Evolutionary conservation across 2,888 invertebrate genomes (phyloP), one percentile per base, ranked within the genome.

Genomic region (Caenorhabditis angaria): DNA sequence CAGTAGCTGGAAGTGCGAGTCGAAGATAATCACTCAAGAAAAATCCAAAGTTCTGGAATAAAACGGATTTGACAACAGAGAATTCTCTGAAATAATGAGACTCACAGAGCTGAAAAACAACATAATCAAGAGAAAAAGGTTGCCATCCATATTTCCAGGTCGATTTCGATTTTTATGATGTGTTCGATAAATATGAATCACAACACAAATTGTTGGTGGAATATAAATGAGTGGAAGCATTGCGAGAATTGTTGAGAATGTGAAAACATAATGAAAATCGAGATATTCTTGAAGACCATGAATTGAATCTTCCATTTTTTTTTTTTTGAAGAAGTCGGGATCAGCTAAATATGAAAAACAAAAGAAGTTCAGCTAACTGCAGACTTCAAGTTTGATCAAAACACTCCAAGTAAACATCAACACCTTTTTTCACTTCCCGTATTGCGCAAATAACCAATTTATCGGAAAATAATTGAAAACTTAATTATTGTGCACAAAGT

Each of bases 171-270:
- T 28, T 41, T 27, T 51, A 47, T 6, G 28, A 32, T 60, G 60
- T 8, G 56, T 60, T 8, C 29, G 22, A 18, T 28, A 29, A 24
- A 69, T 60, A 32, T 51, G 48, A n/a, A 53, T 28, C 69, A 69
- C 64, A n/a, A 69, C 56, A 27, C 0, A 22, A 8, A 69, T 25
- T 3, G 69, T 69, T 12, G 69, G 63, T 22, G 54, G 25, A 59
- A 69, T 69, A 47, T 69, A 69, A 18, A 35, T n/a, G 12, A 51
- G 41, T 24, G 69, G 64, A 24, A 60, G 20, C 6, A 41, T 35
- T 18, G 64, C 69, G n/a, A 64, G 14, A 25, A 64, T 51, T 18
- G 69, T 69, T 10, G 69, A 60, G 20, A 64, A 69, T 18, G 59
- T 69, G 60, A 69, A 69, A 3, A n/a, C 22, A 41, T 64, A 69